These are phyloP conservation scores for Diabrotica undecimpunctata DNA, from an alignment of 1,140 invertebrate genomes.

Conservation along the genomic window DNA sequence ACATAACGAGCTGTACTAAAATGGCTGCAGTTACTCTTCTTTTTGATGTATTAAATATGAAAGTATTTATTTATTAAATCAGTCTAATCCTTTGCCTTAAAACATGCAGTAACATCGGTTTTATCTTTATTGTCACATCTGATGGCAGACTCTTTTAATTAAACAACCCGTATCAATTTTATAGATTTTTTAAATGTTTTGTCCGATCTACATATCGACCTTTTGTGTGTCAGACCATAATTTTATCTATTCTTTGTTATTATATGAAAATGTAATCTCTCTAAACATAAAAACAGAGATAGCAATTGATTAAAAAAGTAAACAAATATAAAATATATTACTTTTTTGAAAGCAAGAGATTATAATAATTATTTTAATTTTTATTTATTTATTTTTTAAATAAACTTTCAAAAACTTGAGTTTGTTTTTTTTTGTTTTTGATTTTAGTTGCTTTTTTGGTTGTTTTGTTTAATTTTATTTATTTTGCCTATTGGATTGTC, in stretches of 20 bases:
- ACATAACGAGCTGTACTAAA: too few relatives aligned
- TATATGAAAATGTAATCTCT: not conserved
- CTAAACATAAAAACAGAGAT: not conserved
- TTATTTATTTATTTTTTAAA: conserved; percentile 3
- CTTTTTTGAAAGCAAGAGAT: conserved; percentile 2
- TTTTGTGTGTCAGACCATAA: not conserved
- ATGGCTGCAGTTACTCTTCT: too few relatives aligned
- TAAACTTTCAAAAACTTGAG: not conserved
- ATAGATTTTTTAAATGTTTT: too few relatives aligned
- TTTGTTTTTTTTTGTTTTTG: not conserved
- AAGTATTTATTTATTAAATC: too few relatives aligned
- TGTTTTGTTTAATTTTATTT: not conserved
- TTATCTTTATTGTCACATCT: too few relatives aligned
- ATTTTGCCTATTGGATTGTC: too few relatives aligned
- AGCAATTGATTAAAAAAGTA: not conserved
- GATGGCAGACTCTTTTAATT: too few relatives aligned
- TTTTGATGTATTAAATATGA: too few relatives aligned
- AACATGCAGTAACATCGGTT: too few relatives aligned
- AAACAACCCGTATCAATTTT: too few relatives aligned
- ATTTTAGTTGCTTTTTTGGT: not conserved
- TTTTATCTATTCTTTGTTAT: not conserved
- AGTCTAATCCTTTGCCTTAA: too few relatives aligned
- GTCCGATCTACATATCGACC: too few relatives aligned
- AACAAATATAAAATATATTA: conserved; percentile 3
- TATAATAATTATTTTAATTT: conserved; percentile 3